Evolutionary conservation across 2,113 vertebrate species (phyloP), one percentile per base, ranked within the genome.

Genomic region (Muscicapa adusta): DNA sequence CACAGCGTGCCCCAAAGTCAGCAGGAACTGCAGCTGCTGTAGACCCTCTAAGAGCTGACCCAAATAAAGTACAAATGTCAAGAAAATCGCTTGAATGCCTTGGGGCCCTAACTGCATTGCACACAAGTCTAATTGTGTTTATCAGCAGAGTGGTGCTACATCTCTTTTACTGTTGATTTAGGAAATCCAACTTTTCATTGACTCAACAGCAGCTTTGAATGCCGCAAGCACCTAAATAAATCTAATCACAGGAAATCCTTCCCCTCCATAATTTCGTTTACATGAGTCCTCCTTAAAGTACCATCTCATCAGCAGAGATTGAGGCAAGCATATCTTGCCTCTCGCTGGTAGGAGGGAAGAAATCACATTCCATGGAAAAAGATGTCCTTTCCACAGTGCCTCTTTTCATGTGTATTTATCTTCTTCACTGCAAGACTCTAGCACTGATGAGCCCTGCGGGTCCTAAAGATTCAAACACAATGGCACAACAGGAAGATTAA

Each of bases 201-300:
- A 88, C 86, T 95, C 82, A 83, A 72, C 74, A 85, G 66, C 34
- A 83, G 33, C 66, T 71, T 68, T 81, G 56, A 63, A 43, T 92
- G 75, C 93, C 83, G 56, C 78, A 78, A 93, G 80, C 63, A 92
- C 79, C 76, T 40, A 70, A 93, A 93, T 95, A 93, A 77, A 92
- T 73, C 53, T 74, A 91, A 92, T 95, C 90, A 95, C 18, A 26
- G 62, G 68, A 96, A 95, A 85, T 76, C 67, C 60, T 83, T 93
- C 36, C 34, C 62, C 58, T 88, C 71, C 60, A 58, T 65, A 77
- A 93, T 94, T 88, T 66, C 20, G 84, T 81, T 78, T 66, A 67
- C 58, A 66, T 40, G 5, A 93, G 77, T 95, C 75, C 75, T 88
- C 24, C 42, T 72, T 83, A 73, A 95, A 93, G 54, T 22, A 60